Evolutionary conservation across 2,888 invertebrate genomes (phyloP).

Genomic region (Nezara viridula): DNA sequence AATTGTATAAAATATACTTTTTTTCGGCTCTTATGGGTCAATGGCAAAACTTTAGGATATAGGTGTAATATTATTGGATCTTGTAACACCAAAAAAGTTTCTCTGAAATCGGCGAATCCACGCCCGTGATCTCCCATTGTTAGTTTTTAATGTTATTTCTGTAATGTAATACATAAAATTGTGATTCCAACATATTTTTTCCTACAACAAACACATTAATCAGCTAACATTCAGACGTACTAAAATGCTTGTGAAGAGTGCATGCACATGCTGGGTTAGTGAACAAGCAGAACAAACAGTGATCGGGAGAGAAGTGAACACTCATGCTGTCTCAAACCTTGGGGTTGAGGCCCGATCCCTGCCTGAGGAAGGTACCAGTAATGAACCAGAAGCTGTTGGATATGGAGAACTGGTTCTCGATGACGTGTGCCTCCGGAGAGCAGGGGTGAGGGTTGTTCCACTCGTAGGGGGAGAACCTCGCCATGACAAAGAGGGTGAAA

Average conservation of each 20-base stretch:
- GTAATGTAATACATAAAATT: not conserved
- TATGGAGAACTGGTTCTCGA: slow-evolving; percentile 96
- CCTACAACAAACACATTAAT: not conserved
- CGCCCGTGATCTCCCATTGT: too few relatives aligned
- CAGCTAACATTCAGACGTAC: slow-evolving; percentile 20
- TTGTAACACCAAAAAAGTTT: too few relatives aligned
- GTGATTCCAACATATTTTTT: not conserved
- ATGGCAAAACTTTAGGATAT: too few relatives aligned
- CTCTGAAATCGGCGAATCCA: too few relatives aligned
- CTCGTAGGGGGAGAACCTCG: slow-evolving; percentile 96
- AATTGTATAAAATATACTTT: too few relatives aligned
- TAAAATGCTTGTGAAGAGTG: slow-evolving; percentile 28
- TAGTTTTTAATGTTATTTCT: not conserved
- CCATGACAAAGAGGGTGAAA: slow-evolving; percentile 95
- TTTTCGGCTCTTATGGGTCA: too few relatives aligned
- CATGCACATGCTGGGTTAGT: slow-evolving; percentile 37
- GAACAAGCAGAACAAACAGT: not conserved
- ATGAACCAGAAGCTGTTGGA: slow-evolving; percentile 98
- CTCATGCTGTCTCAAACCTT: slow-evolving; percentile 75
- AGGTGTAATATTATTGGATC: too few relatives aligned
- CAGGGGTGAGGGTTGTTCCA: slow-evolving; percentile 89
- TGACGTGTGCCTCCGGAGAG: slow-evolving; percentile 84
- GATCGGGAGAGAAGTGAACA: not conserved
- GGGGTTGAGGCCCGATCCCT: slow-evolving; percentile 92
- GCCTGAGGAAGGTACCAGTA: slow-evolving; percentile 94